Conservation (phyloP, 2,888 invertebrate species). For the Linnaemya vulpina region DNA sequence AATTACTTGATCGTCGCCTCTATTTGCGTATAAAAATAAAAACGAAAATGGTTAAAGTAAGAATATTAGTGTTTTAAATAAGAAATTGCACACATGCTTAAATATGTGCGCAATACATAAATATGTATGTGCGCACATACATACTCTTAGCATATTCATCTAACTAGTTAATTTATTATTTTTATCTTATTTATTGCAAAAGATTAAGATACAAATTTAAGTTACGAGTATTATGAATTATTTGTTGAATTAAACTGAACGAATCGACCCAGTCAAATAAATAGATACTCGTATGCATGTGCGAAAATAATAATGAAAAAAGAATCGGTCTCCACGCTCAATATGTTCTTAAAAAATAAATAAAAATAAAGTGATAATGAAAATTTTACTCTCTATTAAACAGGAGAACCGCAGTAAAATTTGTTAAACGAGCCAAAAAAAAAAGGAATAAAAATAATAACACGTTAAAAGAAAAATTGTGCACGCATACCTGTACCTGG, state of each 20-base stretch:
- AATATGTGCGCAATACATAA: neutral
- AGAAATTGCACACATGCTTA: neutral
- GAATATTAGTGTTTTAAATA: slow-evolving; percentile 21
- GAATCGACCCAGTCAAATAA: slow-evolving; percentile 54
- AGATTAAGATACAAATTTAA: slow-evolving; percentile 60
- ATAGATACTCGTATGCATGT: slow-evolving; percentile 46
- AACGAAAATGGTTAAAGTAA: slow-evolving; percentile 68
- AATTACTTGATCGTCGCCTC: slow-evolving; percentile 39
- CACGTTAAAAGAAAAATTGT: slow-evolving; percentile 38
- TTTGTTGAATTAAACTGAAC: slow-evolving; percentile 16
- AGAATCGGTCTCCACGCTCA: slow-evolving; percentile 14
- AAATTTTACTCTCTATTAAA: slow-evolving; percentile 25
- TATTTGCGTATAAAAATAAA: neutral
- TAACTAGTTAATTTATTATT: slow-evolving; percentile 1
- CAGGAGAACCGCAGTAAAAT: slow-evolving; percentile 52
- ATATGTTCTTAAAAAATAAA: slow-evolving; percentile 14
- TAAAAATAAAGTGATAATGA: slow-evolving; percentile 33
- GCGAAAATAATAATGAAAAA: slow-evolving; percentile 40
- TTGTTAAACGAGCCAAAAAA: slow-evolving; percentile 9
- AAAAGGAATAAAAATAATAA: neutral
- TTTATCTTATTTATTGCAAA: slow-evolving; percentile 54
- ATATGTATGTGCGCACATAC: neutral
- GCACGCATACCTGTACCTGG: neutral
- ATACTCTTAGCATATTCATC: neutral
- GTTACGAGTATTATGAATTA: slow-evolving; percentile 7